phyloP scores from a whole-genome alignment of 2,888 invertebrate species.

The Stegana nigrithorax region DNA sequence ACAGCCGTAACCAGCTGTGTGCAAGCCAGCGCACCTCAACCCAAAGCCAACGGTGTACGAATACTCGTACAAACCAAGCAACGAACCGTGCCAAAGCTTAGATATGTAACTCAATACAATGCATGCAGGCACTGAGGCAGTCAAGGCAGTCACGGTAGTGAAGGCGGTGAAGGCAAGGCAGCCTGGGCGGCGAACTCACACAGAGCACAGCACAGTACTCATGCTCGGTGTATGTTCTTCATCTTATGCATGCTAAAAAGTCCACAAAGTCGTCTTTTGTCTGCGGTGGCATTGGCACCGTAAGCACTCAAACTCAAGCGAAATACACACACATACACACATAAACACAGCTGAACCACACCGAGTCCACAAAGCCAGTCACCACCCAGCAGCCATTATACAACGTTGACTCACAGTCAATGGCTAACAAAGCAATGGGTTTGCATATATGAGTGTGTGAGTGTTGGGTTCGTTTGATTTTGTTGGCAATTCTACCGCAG shows the following conservation, averaged over 20 bases:
- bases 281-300: slow-evolving; percentile 23
- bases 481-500: slow-evolving; percentile 58
- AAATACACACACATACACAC: slow-evolving; percentile 21
- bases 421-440: not conserved
- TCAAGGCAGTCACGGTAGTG: no score
- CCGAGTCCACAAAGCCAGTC: not conserved
- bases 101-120: no score
- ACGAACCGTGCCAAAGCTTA: no score
- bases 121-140: not conserved
- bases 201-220: no score
- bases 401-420: not conserved
- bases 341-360: not conserved
- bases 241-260: slow-evolving; percentile 54
- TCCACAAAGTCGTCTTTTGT: slow-evolving; percentile 60
- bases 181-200: no score
- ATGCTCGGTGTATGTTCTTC: slow-evolving; percentile 48
- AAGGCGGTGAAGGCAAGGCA: no score
- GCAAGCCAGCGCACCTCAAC: no score
- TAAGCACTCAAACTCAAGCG: slow-evolving; percentile 29
- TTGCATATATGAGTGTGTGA: not conserved
- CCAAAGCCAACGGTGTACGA: not conserved
- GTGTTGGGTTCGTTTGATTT: slow-evolving; percentile 51
- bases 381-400: no score
- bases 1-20: no score
- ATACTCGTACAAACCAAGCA: slow-evolving; percentile 16